Conservation (phyloP, 2,888 invertebrate species). For the Ceratothoa steindachneri region DNA sequence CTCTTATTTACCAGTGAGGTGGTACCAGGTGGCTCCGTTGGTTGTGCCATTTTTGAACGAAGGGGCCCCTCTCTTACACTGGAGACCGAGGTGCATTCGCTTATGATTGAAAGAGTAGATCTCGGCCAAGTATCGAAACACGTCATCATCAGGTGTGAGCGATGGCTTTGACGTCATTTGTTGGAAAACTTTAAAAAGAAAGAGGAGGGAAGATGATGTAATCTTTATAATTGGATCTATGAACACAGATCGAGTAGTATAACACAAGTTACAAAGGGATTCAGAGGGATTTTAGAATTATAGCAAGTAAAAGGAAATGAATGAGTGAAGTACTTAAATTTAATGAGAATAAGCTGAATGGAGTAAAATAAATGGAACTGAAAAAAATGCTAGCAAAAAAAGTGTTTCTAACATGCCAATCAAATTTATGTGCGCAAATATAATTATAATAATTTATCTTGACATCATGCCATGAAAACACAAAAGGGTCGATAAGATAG, state of each 20-base stretch:
- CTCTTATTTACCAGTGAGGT: slow-evolving; percentile 63
- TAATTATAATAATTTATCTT: too few species aligned
- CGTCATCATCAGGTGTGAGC: slow-evolving; percentile 85
- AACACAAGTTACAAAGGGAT: too few species aligned
- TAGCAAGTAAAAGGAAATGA: neutral
- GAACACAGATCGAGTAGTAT: too few species aligned
- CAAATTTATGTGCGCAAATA: too few species aligned
- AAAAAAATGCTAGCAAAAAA: too few species aligned
- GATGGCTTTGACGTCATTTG: slow-evolving; percentile 59
- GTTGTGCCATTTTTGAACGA: slow-evolving; percentile 85
- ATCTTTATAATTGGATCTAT: too few species aligned
- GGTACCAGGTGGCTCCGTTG: slow-evolving; percentile 92
- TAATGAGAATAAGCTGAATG: too few species aligned
- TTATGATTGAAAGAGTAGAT: slow-evolving; percentile 82
- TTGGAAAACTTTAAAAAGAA: slow-evolving; percentile 39
- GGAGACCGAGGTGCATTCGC: slow-evolving; percentile 79
- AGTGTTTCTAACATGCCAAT: too few species aligned
- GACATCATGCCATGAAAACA: too few species aligned
- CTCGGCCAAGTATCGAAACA: slow-evolving; percentile 77
- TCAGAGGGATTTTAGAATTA: neutral
- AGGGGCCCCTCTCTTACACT: slow-evolving; percentile 71
- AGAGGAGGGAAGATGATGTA: neutral
- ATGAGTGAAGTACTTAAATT: too few species aligned
- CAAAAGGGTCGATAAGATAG: too few species aligned
- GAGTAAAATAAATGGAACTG: too few species aligned